phyloP scores from a whole-genome alignment of 2,888 invertebrate genomes.

The Chouioia cunea region DNA sequence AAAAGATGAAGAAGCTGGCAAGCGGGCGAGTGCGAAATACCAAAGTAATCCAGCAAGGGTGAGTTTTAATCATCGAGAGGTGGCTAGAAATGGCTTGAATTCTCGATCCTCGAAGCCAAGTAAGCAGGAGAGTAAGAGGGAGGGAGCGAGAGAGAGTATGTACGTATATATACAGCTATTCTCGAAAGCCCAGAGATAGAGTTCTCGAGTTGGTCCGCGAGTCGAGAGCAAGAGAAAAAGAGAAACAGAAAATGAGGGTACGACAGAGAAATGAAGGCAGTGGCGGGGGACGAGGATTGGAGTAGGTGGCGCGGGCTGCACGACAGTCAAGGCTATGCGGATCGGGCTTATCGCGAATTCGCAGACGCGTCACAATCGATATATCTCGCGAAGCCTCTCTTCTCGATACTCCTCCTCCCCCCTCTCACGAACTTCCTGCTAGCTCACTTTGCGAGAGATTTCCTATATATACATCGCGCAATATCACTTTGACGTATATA shows the following conservation, averaged over 20 bases:
- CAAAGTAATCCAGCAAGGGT: constrained; percentile 34
- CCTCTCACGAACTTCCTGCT: constrained; percentile 17
- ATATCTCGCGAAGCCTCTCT: constrained; percentile 61
- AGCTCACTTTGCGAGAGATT: too few relatives aligned
- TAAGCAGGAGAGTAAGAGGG: background rate
- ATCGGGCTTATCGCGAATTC: constrained; percentile 66
- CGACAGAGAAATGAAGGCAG: constrained; percentile 20
- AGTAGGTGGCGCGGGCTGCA: constrained; percentile 28
- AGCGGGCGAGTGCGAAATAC: constrained; percentile 14
- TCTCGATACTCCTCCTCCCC: constrained; percentile 53
- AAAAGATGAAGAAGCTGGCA: background rate
- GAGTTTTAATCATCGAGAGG: constrained; percentile 40
- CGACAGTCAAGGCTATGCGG: constrained; percentile 56
- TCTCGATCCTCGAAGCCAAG: constrained; percentile 9
- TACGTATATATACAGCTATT: too few relatives aligned
- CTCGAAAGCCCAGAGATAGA: constrained; percentile 11
- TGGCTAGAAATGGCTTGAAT: constrained; percentile 29
- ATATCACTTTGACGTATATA: constrained; percentile 2
- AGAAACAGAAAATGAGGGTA: constrained; percentile 39
- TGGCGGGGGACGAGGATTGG: constrained; percentile 1
- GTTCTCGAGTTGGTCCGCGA: background rate
- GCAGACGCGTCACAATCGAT: constrained; percentile 68
- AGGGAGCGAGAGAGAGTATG: constrained; percentile 1
- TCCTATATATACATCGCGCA: background rate
- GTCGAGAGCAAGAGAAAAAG: constrained; percentile 8